Evolutionary conservation across 2,797 vertebrate genomes (phyloP), one percentile per base, ranked within the genome.

Genomic region (Synanceia verrucosa): DNA sequence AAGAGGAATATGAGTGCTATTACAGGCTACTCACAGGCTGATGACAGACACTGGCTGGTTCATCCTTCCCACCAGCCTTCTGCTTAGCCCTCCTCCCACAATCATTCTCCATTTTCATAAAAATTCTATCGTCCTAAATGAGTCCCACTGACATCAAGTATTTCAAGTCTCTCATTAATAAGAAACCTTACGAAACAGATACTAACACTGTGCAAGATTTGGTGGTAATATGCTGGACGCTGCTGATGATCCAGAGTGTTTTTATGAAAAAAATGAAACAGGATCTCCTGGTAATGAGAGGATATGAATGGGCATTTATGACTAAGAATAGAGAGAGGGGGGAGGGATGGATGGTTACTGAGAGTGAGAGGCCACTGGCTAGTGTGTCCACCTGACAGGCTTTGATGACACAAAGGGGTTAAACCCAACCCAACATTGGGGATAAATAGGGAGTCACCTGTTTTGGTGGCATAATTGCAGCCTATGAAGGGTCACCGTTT

Each of bases 321-420:
- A 85, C 83, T 87, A 91, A 91, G 91, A 91, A 89, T 84, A 83
- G 82, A 66, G 65, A 23, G 48, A 26, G 72, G 72, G n/a, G 76
- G 77, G 76, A 61, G 84, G 72, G 71, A 8, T 34, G 75, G 78
- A 65, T 41, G 68, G 71, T 74, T 46, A 72, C 76, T 78, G 80
- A 83, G 83, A 85, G 70, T 9, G 76, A 87, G 86, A 87, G 89
- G 85, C 90, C 85, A 90, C 83, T 78, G 77, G 80, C 84, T 88
- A 83, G 56, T 82, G 79, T 86, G 84, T 90, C 82, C 87, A 60
- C 79, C 78, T 87, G 89, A 92, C 86, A 79, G 86, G 83, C 92
- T 94, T 93, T 94, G 92, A 94, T 92, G 92, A 89, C 89, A 93
- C 91, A 94, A 93, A 91, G 81, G 92, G 88, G 88, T 94, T 93